phyloP scores from a whole-genome alignment of 1,140 invertebrate genomes.

The Dryas iulia region DNA sequence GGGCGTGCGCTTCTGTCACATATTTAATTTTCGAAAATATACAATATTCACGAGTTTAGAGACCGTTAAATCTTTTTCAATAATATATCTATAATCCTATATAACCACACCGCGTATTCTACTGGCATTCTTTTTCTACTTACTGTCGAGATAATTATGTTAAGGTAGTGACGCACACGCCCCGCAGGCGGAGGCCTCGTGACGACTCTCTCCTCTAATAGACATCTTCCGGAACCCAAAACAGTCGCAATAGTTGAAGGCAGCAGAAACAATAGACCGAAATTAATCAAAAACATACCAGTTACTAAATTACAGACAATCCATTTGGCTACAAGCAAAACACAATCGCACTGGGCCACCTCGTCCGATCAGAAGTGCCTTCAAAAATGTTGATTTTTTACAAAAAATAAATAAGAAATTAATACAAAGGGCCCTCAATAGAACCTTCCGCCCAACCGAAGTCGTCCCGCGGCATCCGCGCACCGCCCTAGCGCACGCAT shows the following conservation, averaged over 20 bases:
- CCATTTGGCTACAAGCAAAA: constrained; percentile 47
- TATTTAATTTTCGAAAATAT: constrained; percentile 37
- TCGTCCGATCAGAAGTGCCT: constrained; percentile 94
- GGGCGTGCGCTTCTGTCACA: constrained; percentile 40
- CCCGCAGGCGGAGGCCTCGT: constrained; percentile 54
- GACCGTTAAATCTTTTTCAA: constrained; percentile 37
- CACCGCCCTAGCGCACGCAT: constrained; percentile 47
- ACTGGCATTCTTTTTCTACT: constrained; percentile 37
- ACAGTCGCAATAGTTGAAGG: constrained; percentile 70
- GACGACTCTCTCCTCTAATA: constrained; percentile 74
- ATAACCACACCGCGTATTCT: constrained; percentile 36
- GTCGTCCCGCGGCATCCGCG: constrained; percentile 77
- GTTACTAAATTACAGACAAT: constrained; percentile 49
- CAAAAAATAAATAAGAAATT: constrained; percentile 87
- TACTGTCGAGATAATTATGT: constrained; percentile 32
- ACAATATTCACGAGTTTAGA: constrained; percentile 36
- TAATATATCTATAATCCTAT: constrained; percentile 39
- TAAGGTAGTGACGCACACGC: constrained; percentile 38
- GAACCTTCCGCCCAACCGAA: constrained; percentile 86
- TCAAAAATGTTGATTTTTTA: constrained; percentile 92
- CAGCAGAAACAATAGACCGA: constrained; percentile 65
- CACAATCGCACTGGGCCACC: constrained; percentile 88
- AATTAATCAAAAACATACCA: constrained; percentile 52
- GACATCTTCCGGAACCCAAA: constrained; percentile 74
- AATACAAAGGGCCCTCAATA: constrained; percentile 91